phyloP scores from a whole-genome alignment of 1,140 invertebrate species.

The Hetaerina americana region DNA sequence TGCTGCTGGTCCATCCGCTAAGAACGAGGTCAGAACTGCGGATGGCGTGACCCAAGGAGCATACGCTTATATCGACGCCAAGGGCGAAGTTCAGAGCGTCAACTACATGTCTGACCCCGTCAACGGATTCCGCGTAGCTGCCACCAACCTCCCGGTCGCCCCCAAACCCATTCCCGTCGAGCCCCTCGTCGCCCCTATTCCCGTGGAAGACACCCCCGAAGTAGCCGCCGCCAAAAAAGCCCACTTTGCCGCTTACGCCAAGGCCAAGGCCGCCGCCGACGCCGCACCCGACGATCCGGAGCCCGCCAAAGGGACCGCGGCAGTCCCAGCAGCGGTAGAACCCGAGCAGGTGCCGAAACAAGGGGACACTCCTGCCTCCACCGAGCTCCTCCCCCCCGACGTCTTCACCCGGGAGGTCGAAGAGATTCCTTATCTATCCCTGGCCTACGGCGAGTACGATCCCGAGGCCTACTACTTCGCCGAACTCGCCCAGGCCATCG shows the following conservation, averaged over 20 bases:
- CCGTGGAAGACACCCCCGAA: conserved; percentile 13
- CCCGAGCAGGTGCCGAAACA: too few species aligned
- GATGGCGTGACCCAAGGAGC: conserved; percentile 24
- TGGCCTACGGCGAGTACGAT: conserved; percentile 17
- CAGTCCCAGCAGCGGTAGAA: background rate
- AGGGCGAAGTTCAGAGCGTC: conserved; percentile 32
- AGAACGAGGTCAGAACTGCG: conserved; percentile 22
- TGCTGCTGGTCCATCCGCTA: conserved; percentile 20
- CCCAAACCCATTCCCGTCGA: conserved; percentile 15
- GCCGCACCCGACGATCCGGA: background rate
- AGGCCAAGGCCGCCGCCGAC: background rate
- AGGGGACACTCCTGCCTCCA: background rate
- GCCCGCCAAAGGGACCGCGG: background rate
- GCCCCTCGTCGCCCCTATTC: conserved; percentile 3
- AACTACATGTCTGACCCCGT: conserved; percentile 44
- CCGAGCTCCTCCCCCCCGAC: background rate
- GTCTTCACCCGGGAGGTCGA: background rate
- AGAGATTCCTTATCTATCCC: conserved; percentile 18
- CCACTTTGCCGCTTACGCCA: background rate
- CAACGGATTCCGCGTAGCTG: conserved; percentile 47
- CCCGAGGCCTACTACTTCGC: conserved; percentile 18
- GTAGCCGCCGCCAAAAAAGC: background rate
- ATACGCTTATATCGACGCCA: conserved; percentile 35
- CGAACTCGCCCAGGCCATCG: conserved; percentile 18
- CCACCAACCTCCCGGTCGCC: conserved; percentile 41